Percentiles rank a stretch among this genome's conserved stretches.
Evolutionary conservation across 2,797 vertebrate genomes (phyloP).

Genomic region (Gobionotothen gibberifrons): DNA sequence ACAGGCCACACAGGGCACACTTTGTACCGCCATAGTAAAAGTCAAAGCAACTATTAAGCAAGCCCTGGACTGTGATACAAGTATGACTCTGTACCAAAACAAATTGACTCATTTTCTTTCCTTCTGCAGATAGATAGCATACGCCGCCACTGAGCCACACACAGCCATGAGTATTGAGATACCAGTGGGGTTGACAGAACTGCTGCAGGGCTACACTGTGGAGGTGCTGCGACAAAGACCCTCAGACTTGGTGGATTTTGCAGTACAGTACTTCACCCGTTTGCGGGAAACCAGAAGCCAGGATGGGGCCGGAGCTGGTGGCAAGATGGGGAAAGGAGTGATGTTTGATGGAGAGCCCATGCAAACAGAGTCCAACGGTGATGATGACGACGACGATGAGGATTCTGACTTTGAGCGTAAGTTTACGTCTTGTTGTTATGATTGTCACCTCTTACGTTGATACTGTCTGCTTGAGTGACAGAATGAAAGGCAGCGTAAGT

Average conservation of each 20-base stretch:
- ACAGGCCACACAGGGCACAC: slow-evolving; percentile 2
- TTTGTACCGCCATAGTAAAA: slow-evolving; percentile 22
- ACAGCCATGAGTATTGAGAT: slow-evolving; percentile 96
- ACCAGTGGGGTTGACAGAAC: slow-evolving; percentile 94
- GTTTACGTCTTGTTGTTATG: slow-evolving; percentile 51
- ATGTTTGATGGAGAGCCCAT: slow-evolving; percentile 93
- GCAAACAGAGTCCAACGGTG: slow-evolving; percentile 93
- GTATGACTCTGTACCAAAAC: slow-evolving; percentile 1
- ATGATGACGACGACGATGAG: slow-evolving; percentile 88
- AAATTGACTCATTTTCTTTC: slow-evolving; percentile 27
- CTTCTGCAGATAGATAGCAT: slow-evolving; percentile 55
- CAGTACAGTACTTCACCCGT: slow-evolving; percentile 94
- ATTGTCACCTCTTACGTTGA: slow-evolving; percentile 11
- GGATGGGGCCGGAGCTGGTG: slow-evolving; percentile 77
- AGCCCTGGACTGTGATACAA: background rate
- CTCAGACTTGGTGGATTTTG: slow-evolving; percentile 94
- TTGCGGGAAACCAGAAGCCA: slow-evolving; percentile 89
- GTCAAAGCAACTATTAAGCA: slow-evolving; percentile 27
- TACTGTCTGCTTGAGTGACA: background rate
- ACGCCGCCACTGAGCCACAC: slow-evolving; percentile 59
- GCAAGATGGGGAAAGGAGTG: slow-evolving; percentile 84
- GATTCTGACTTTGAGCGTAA: slow-evolving; percentile 95
- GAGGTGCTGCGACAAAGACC: slow-evolving; percentile 95
- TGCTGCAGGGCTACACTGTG: slow-evolving; percentile 97
- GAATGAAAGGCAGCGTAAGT: background rate